A percentile compares a stretch with the other conserved stretches of the same genome.
These are phyloP conservation scores for Phycodurus eques DNA, from an alignment of 2,113 vertebrate species.

Conservation along the genomic window DNA sequence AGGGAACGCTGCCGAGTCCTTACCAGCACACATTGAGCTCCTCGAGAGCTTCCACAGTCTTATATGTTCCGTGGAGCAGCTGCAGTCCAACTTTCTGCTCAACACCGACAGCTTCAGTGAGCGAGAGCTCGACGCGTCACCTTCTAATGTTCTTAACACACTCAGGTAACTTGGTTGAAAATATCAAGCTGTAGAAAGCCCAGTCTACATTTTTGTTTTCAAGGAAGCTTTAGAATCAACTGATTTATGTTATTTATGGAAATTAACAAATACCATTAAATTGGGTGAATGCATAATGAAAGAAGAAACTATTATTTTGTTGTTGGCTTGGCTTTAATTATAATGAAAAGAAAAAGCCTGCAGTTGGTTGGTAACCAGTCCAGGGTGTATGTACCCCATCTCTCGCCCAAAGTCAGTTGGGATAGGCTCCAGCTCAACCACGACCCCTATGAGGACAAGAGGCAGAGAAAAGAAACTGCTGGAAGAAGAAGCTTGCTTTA, in stretches of 20 bases:
- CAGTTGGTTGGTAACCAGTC: no score
- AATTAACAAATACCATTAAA: background rate
- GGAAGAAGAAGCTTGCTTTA: background rate
- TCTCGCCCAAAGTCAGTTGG: background rate
- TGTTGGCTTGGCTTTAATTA: no score
- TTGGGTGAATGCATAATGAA: background rate
- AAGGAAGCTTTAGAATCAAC: background rate
- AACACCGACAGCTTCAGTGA: conserved; percentile 85
- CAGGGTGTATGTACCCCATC: no score
- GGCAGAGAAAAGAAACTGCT: no score
- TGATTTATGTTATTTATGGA: background rate
- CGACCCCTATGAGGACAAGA: no score
- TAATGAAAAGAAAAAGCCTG: no score
- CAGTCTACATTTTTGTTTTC: background rate
- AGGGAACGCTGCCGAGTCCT: conserved; percentile 70
- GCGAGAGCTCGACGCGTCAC: conserved; percentile 87
- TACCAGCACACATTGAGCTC: conserved; percentile 82
- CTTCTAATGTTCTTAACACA: conserved; percentile 86
- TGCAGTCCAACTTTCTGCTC: conserved; percentile 90
- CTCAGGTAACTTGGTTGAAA: conserved; percentile 79
- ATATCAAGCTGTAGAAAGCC: background rate
- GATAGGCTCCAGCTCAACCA: background rate
- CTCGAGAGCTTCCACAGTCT: conserved; percentile 88
- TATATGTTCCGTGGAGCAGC: conserved; percentile 89
- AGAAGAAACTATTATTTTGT: background rate